phyloP scores from a whole-genome alignment of 2,113 vertebrate species.

The Epinephelus lanceolatus region DNA sequence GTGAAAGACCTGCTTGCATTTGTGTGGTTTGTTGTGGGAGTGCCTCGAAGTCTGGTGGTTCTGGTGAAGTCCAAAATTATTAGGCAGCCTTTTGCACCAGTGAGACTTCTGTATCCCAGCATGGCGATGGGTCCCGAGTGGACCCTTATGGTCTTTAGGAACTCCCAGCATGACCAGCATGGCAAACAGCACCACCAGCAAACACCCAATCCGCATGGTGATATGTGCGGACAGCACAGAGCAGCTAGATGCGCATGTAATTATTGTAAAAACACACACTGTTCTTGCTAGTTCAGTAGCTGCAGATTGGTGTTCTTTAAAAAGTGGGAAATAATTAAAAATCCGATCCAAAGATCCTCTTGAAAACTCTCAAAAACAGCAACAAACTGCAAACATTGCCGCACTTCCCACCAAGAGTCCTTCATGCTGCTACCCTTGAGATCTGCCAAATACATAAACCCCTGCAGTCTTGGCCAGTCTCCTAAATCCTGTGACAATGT shows the following conservation, averaged over 20 bases:
- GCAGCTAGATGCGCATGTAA: background rate
- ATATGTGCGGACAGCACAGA: background rate
- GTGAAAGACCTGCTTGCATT: slow-evolving; percentile 69
- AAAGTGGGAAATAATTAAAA: slow-evolving; percentile 25
- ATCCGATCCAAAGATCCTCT: slow-evolving; percentile 32
- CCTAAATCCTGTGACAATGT: slow-evolving; percentile 67
- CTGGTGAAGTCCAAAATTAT: slow-evolving; percentile 45
- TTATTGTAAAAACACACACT: slow-evolving; percentile 6
- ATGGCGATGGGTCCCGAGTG: slow-evolving; percentile 30
- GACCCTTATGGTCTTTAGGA: slow-evolving; percentile 67
- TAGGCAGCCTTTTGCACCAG: slow-evolving; percentile 67
- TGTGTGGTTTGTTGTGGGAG: slow-evolving; percentile 66
- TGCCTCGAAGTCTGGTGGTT: slow-evolving; percentile 47
- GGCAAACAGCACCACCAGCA: slow-evolving; percentile 70
- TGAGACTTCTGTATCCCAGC: slow-evolving; percentile 44
- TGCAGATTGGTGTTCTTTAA: slow-evolving; percentile 17
- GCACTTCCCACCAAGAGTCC: slow-evolving; percentile 49
- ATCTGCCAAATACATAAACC: slow-evolving; percentile 64
- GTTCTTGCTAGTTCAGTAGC: background rate
- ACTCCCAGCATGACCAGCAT: slow-evolving; percentile 72
- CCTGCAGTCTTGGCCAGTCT: slow-evolving; percentile 60
- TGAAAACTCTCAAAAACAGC: slow-evolving; percentile 18
- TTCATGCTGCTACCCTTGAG: slow-evolving; percentile 44
- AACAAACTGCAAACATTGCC: slow-evolving; percentile 39
- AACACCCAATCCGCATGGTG: slow-evolving; percentile 65